These are phyloP conservation scores for Varecia variegata DNA, from an alignment of 2,797 vertebrate species.

Conservation along the genomic window DNA sequence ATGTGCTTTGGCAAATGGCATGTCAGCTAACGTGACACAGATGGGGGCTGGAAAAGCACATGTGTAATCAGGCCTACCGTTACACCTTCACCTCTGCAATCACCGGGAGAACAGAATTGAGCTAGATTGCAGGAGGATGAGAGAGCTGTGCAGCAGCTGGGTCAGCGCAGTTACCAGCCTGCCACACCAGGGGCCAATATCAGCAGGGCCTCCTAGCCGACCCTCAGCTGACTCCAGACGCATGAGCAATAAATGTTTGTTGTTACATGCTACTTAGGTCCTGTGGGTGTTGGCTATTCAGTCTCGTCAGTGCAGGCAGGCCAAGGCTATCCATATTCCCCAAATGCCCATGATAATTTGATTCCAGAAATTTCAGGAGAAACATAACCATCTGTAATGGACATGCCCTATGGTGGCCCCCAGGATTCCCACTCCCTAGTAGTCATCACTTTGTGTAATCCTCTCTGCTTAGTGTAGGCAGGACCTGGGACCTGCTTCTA, in stretches of 20 bases:
- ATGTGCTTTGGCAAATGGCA: background rate
- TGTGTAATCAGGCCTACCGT: background rate
- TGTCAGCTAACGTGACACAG: background rate
- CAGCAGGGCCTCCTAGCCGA: background rate
- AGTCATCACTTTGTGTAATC: background rate
- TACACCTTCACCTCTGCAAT: background rate
- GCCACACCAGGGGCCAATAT: background rate
- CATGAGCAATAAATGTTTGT: too few relatives aligned
- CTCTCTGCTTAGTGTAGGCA: background rate
- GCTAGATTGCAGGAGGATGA: background rate
- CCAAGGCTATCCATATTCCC: background rate
- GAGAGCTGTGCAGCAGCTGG: background rate
- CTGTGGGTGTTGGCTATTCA: background rate
- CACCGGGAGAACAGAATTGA: background rate
- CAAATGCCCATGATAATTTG: background rate
- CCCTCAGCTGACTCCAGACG: background rate
- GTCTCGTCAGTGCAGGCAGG: background rate
- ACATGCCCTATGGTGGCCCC: background rate
- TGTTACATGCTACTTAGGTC: background rate
- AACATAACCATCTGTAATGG: background rate
- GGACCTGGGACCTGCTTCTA: background rate
- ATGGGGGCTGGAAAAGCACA: background rate
- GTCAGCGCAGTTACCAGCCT: background rate
- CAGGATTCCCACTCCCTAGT: background rate
- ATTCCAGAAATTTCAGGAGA: slow-evolving; percentile 19